A percentile compares a stretch with the other conserved stretches of the same genome.
Conservation (phyloP, 2,797 vertebrate species). For the Crax fasciolata region DNA sequence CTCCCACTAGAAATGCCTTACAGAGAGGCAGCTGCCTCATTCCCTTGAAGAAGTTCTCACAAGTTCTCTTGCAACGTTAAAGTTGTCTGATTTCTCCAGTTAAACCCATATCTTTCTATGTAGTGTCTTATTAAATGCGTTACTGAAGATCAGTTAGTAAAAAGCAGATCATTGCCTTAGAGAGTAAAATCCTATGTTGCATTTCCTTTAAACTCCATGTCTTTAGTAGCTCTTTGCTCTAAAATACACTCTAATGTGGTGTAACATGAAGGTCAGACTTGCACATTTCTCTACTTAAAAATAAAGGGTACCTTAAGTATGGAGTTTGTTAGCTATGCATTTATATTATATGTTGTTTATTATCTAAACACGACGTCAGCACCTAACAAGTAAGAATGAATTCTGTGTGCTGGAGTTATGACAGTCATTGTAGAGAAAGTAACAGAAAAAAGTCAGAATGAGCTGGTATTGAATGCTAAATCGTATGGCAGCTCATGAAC, state of each 20-base stretch:
- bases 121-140: neutral
- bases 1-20: neutral
- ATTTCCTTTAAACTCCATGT: conserved; percentile 11
- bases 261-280: neutral
- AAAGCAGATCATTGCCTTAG: neutral
- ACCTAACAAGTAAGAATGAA: conserved; percentile 24
- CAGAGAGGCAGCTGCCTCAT: neutral
- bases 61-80: neutral
- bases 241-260: neutral
- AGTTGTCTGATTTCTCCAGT: neutral
- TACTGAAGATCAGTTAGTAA: neutral
- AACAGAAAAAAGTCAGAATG: conserved; percentile 56
- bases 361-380: conserved; percentile 40
- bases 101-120: neutral
- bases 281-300: neutral
- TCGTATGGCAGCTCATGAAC: conserved; percentile 46
- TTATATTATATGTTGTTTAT: conserved; percentile 43
- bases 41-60: conserved; percentile 10
- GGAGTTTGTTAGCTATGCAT: neutral
- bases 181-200: neutral
- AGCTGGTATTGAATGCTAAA: conserved; percentile 71
- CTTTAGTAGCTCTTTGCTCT: neutral
- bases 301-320: neutral
- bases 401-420: conserved; percentile 3
- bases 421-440: conserved; percentile 29